Base-by-base conservation (phyloP, 2,113 vertebrate species). In the Seriola aureovittata region DNA sequence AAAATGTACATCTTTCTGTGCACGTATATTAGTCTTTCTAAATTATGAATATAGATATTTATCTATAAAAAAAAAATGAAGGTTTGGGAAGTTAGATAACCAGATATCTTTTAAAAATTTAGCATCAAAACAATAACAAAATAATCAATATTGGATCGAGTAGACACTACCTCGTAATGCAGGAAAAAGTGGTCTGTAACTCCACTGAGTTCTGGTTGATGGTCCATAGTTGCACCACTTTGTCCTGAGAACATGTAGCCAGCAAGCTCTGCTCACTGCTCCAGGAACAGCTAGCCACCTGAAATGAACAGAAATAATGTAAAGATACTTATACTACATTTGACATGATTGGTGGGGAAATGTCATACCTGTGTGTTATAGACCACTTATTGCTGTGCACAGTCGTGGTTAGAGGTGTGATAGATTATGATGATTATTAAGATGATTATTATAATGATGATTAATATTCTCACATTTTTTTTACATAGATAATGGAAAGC, bases 241-340 rank as follows among this genome's bases (percentile, higher is more conserved):
- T 95, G 78, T 96, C 96, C 89, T 96, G 94, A 74, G 94, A 95
- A 71, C 95, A 93, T 0, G 94, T 95, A 46, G 94, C 95, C 75
- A 96, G 69, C 64, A 96, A 80, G 81, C 77, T 93, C 72, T 95
- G 95, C 48, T 94, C 94, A 71, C 65, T 86, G 85, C 88, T 95
- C 95, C 95, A 96, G 66, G 73, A 91, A 86, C 95, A 96, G 87
- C 94, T 95, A 8, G 92, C 93, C 84, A 96, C 95, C 96, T 96
- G 66, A 32, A 80, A 16, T 8, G 2, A 80, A 71, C 50, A 68
- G 57, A 72, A 44, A 54, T 8, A 40, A 79, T 29, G 16, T 4
- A 42, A 34, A 50, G 1, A 14, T 21, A 14, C 11, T 29, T 70
- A 44, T 40, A 68, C 6, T 25, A 38, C 16, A 44, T 29, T 29